Evolutionary conservation across 2,888 invertebrate genomes (phyloP).

Genomic region (Parnassius glacialis): DNA sequence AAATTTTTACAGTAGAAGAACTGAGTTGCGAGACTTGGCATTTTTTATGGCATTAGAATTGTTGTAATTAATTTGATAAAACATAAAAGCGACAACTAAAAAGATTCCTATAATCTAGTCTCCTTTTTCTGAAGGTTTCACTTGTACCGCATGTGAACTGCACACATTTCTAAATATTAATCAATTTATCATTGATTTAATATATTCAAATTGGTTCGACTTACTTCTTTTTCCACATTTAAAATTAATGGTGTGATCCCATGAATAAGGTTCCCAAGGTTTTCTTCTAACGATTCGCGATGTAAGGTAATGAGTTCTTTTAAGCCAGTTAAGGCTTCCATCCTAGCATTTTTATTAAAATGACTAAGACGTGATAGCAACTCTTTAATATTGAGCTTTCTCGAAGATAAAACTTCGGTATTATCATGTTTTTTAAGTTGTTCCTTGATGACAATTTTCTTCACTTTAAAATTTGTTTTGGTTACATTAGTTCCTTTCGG

Average conservation of each 20-base stretch:
- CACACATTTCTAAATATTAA: too few relatives aligned
- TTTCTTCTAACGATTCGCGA: slow-evolving; percentile 67
- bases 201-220: slow-evolving; percentile 31
- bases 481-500: slow-evolving; percentile 95
- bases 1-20: too few relatives aligned
- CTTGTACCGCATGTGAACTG: too few relatives aligned
- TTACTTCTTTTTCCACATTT: slow-evolving; percentile 85
- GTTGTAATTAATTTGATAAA: too few relatives aligned
- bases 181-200: too few relatives aligned
- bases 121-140: too few relatives aligned
- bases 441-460: slow-evolving; percentile 90
- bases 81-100: too few relatives aligned
- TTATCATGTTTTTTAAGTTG: slow-evolving; percentile 83
- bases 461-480: slow-evolving; percentile 92
- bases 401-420: slow-evolving; percentile 82
- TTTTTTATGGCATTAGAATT: too few relatives aligned
- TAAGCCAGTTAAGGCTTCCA: slow-evolving; percentile 83
- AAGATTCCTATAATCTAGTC: too few relatives aligned
- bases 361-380: slow-evolving; percentile 86
- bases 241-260: slow-evolving; percentile 85
- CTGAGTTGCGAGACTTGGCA: too few relatives aligned
- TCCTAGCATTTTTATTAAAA: slow-evolving; percentile 85
- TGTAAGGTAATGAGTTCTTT: slow-evolving; percentile 72
- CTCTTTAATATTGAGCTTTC: slow-evolving; percentile 87
- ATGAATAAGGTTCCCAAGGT: slow-evolving; percentile 85